Evolutionary conservation across 2,797 vertebrate species (phyloP).

Genomic region (Lacerta bilineata): DNA sequence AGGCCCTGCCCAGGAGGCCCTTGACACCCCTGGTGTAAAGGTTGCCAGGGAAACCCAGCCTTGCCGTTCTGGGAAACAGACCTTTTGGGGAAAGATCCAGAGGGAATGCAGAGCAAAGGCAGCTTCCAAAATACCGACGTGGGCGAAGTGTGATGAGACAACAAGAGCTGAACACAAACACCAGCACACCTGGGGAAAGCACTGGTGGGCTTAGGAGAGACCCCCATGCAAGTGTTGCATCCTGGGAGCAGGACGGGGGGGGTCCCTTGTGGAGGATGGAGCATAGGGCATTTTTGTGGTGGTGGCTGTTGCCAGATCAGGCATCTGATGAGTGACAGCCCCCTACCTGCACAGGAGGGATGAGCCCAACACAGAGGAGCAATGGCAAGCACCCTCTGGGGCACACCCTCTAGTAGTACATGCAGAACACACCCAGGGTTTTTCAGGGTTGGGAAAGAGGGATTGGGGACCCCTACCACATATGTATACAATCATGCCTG

Average conservation of each 20-base stretch:
- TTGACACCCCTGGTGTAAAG: slow-evolving; percentile 49
- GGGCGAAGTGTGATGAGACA: background rate
- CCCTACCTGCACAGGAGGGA: too few relatives aligned
- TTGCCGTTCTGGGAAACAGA: slow-evolving; percentile 36
- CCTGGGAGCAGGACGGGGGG: background rate
- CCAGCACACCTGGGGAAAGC: background rate
- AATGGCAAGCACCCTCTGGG: too few relatives aligned
- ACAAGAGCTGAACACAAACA: background rate
- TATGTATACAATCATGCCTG: too few relatives aligned
- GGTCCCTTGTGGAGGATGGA: background rate
- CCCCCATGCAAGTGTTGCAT: background rate
- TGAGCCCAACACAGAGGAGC: too few relatives aligned
- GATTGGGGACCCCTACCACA: too few relatives aligned
- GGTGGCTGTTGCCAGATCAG: too few relatives aligned
- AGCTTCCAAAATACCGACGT: background rate
- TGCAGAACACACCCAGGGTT: too few relatives aligned
- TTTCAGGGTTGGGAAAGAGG: too few relatives aligned
- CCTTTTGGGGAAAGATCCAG: background rate
- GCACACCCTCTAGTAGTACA: too few relatives aligned
- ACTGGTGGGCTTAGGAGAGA: background rate
- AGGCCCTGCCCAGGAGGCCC: slow-evolving; percentile 57
- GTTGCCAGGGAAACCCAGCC: slow-evolving; percentile 63
- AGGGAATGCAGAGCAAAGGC: background rate
- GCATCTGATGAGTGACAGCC: too few relatives aligned
- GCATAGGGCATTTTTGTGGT: background rate